Percentiles rank a stretch among this genome's conserved stretches.
These are phyloP conservation scores for Drosophila paucipuncta DNA, from an alignment of 2,888 invertebrate species.

Conservation along the genomic window DNA sequence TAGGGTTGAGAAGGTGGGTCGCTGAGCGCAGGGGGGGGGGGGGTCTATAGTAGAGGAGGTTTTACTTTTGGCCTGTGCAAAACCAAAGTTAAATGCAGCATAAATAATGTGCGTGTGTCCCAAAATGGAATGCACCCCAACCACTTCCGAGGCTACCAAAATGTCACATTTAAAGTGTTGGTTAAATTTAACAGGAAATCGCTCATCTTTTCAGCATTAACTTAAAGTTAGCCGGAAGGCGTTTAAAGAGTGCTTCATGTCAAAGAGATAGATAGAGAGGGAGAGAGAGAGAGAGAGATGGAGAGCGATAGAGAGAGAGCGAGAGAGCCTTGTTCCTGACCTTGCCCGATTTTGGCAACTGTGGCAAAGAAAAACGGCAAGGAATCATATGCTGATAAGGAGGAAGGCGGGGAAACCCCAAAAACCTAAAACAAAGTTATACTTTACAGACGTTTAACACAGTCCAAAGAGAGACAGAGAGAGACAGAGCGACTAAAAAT, in stretches of 20 bases:
- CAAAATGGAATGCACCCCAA: conserved; percentile 1
- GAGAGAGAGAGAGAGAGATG: not conserved
- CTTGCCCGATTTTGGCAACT: conserved; percentile 76
- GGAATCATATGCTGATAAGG: conserved; percentile 55
- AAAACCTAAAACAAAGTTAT: conserved; percentile 82
- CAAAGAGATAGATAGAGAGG: not conserved
- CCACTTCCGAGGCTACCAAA: not conserved
- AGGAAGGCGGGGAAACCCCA: conserved; percentile 60
- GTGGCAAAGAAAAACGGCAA: conserved; percentile 66
- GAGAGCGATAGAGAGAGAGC: not conserved
- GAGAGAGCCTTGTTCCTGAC: conserved; percentile 68
- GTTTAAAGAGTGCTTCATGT: conserved; percentile 32
- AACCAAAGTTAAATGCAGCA: conserved; percentile 82
- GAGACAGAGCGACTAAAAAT: conserved; percentile 12
- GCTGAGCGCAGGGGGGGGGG: not conserved
- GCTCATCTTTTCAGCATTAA: not conserved
- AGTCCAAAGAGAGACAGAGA: conserved; percentile 34
- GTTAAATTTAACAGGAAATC: not conserved
- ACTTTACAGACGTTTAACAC: conserved; percentile 76
- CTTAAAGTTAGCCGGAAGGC: conserved; percentile 4
- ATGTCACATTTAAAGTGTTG: not conserved
- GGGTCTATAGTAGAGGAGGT: not conserved
- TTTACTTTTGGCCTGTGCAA: conserved; percentile 52
- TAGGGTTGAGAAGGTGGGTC: not conserved
- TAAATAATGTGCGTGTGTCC: conserved; percentile 76